Base-by-base conservation (phyloP, 2,888 invertebrate species). In the Amiota minor region DNA sequence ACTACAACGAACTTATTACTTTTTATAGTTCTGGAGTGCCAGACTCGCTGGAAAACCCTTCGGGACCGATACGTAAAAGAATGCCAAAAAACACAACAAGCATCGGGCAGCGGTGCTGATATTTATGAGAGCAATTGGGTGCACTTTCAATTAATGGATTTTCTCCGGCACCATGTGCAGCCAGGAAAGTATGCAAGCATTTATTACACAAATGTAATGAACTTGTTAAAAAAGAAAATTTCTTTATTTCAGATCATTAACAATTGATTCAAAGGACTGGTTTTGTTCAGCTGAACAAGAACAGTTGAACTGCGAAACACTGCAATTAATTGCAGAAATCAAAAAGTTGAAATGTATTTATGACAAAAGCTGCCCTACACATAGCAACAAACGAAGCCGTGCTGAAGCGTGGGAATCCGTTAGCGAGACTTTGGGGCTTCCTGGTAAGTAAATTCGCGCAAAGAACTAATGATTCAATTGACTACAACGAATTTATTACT, bases 121-220 rank as follows among this genome's bases (percentile, higher is more conserved):
- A 4, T 50, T 50, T 50, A 50, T 50, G 50, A 50, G 50, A 50
- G 50, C 6, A 1, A 4, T 14, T 50, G 50, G 50, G 1, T 2
- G 6, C 4, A 50, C n/a, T 50, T 50, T 50, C 2, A 50, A 3
- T 14, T 4, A 50, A 50, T 50, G 50, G 50, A 50, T 50, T 50
- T 50, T 50, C 50, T 50, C 50, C 50, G 50, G 50, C 50, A 14
- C 2, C 50, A 50, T 50, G 6, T 50, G 1, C 12, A 14, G 2
- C 1, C 6, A 50, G 2, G 6, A 50, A 50, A 14, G 50, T 50
- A 50, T n/a, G 50, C 50, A 50, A 2, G 6, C 50, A 50, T 50
- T 50, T 50, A 50, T 50, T 50, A 50, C n/a, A 50, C n/a, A 50
- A 3, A 50, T 50, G 50, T 50, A 50, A 50, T 50, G 50, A 50